Base-by-base conservation (phyloP, 2,888 invertebrate genomes). In the Hirtodrosophila alboralis region DNA sequence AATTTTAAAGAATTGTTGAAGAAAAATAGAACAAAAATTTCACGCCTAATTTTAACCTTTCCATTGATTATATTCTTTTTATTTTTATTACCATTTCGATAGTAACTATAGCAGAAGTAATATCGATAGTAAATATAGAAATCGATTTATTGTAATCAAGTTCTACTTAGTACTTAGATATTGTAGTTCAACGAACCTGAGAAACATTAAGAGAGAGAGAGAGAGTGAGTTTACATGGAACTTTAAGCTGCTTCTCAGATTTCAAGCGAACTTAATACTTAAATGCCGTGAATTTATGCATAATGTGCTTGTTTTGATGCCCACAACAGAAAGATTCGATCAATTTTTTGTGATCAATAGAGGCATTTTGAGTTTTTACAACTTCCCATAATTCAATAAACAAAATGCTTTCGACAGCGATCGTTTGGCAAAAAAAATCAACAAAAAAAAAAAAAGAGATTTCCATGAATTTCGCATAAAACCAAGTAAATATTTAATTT, bases 391-490 rank as follows among this genome's bases (percentile, higher is more conserved):
- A 74, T 34, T 81, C 74, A 62, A 30, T 30, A 27, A 48, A 23
- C 23, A 23, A 23, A 23, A 23, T 23, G 23, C 2, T 23, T 23
- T 41, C 53, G 52, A 66, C 59, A 27, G 9, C 18, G 5, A 21
- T 21, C 18, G 18, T 4, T 21, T 4, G 18, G 58, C n/a, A n/a
- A n/a, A n/a, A n/a, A n/a, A n/a, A n/a, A n/a, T n/a, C n/a, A n/a
- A n/a, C n/a, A n/a, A n/a, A n/a, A n/a, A n/a, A n/a, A n/a, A n/a
- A n/a, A n/a, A 23, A 16, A 8, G 48, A 16, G 48, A 84, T 86
- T 72, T 72, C 66, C 71, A 81, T 80, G 79, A 81, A 79, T 64
- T 68, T 75, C 73, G 65, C 79, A 80, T 85, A 69, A 84, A 84
- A 56, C 45, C 59, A 54, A 62, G 61, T 65, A 70, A 70, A 69